These are phyloP conservation scores for Plumapathes pennacea DNA, from an alignment of 92 coral and sea anemone species.

Conservation along the genomic window DNA sequence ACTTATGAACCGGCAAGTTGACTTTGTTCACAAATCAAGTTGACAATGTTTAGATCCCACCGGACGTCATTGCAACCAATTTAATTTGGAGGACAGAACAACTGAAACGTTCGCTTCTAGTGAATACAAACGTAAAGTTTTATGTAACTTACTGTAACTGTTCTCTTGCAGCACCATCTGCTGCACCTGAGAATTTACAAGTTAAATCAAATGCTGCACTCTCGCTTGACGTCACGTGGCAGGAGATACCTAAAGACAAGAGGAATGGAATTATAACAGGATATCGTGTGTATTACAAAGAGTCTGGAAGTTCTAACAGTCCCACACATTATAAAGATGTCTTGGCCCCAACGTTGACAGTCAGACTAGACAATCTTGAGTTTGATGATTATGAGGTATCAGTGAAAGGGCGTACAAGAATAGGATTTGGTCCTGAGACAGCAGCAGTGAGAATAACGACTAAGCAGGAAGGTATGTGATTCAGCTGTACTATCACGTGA, in stretches of 20 bases:
- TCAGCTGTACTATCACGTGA: too few species aligned
- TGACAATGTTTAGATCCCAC: too few species aligned
- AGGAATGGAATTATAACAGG: conserved; percentile 59
- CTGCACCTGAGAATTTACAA: conserved; percentile 57
- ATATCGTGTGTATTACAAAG: conserved; percentile 48
- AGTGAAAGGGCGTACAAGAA: conserved; percentile 57
- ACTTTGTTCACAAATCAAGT: too few species aligned
- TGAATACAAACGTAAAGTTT: too few species aligned
- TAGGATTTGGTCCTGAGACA: conserved; percentile 52
- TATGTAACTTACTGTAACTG: too few species aligned
- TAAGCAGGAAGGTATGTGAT: conserved; percentile 62
- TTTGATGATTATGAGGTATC: conserved; percentile 40
- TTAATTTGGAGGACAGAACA: too few species aligned
- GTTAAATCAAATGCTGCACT: conserved; percentile 40
- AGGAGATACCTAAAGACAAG: conserved; percentile 47
- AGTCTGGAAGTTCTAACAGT: conserved; percentile 6
- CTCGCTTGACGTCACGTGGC: conserved; percentile 58
- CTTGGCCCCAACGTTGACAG: background rate
- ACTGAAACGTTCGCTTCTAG: too few species aligned
- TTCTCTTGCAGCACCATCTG: conserved; percentile 49
- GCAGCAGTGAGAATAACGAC: conserved; percentile 5
- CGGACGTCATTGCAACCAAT: too few species aligned
- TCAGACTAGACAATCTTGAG: conserved; percentile 29
- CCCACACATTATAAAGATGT: background rate
- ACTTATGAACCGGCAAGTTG: too few species aligned